Evolutionary conservation across 2,113 vertebrate species (phyloP), one percentile per base, ranked within the genome.

Genomic region (Gavialis gangeticus): DNA sequence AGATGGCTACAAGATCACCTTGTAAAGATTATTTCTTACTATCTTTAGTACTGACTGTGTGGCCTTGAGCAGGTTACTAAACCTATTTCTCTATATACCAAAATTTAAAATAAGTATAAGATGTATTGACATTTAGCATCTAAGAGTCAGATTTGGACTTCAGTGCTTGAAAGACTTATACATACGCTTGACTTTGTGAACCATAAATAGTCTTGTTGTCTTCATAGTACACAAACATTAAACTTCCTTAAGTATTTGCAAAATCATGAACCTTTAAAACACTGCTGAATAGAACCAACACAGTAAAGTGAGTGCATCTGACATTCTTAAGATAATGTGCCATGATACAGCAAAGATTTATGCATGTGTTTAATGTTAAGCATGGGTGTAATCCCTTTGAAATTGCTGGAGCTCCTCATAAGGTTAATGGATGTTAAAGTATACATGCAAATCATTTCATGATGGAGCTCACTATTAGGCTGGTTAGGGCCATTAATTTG

Each of bases 401-500:
- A 1, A 69, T 86, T 54, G 62, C 7, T 66, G 59, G 3, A 6
- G 75, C 25, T 77, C 28, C 5, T 75, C 55, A 28, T 9, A 82
- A 78, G 3, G 2, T 79, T 79, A 64, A 55, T 46, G 46, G 46
- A 46, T 54, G 6, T 16, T 59, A 56, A 77, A 80, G 11, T 55
- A 3, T 37, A 5, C 17, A 59, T 19, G 76, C 3, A 81, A 54
- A 19, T 13, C 58, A 55, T 8, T 7, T 46, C 3, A 14, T n/a
- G 10, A 3, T 58, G 27, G 79, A 91, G 60, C 6, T 34, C 18
- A 58, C 4, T 34, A 55, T 77, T 85, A 77, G 54, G 2, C 13
- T 27, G 24, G 54, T 94, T 88, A 88, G 89, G 87, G 64, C 30
- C 94, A 80, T 90, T 95, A 92, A 86, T 93, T 94, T 96, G 9